phyloP scores from a whole-genome alignment of 1,140 invertebrate species.

The Hypsibius dujardini region DNA sequence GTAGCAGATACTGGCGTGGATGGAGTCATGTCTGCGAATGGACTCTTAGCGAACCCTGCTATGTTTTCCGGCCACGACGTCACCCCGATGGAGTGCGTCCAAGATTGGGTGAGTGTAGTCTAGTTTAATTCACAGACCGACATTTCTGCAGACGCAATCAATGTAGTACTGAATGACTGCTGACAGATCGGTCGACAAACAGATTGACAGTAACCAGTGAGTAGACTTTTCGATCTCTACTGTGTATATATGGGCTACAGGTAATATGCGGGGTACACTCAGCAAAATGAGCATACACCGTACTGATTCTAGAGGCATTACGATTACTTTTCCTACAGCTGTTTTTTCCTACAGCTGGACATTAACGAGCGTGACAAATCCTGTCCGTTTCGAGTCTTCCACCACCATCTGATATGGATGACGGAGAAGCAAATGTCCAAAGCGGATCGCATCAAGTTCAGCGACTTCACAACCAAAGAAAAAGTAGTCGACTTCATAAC shows the following conservation, averaged over 20 bases:
- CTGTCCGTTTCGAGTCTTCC: constrained; percentile 55
- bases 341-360: constrained; percentile 40
- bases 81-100: constrained; percentile 58
- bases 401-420: constrained; percentile 88
- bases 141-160: too few relatives aligned
- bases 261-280: too few relatives aligned
- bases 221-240: too few relatives aligned
- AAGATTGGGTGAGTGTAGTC: constrained; percentile 56
- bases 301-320: too few relatives aligned
- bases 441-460: constrained; percentile 52
- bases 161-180: too few relatives aligned
- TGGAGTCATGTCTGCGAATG: constrained; percentile 72
- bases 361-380: constrained; percentile 26
- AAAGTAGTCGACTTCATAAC: neutral
- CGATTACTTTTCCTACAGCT: too few relatives aligned
- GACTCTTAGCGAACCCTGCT: constrained; percentile 71
- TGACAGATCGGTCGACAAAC: too few relatives aligned
- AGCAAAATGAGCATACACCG: too few relatives aligned
- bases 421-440: constrained; percentile 55
- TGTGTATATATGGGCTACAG: too few relatives aligned
- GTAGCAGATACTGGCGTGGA: constrained; percentile 49
- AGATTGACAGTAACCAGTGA: too few relatives aligned
- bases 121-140: too few relatives aligned
- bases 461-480: constrained; percentile 32
- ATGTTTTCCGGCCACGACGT: constrained; percentile 50